phyloP scores from a whole-genome alignment of 2,888 invertebrate species.

The Spatulosminthurus flaviceps region DNA sequence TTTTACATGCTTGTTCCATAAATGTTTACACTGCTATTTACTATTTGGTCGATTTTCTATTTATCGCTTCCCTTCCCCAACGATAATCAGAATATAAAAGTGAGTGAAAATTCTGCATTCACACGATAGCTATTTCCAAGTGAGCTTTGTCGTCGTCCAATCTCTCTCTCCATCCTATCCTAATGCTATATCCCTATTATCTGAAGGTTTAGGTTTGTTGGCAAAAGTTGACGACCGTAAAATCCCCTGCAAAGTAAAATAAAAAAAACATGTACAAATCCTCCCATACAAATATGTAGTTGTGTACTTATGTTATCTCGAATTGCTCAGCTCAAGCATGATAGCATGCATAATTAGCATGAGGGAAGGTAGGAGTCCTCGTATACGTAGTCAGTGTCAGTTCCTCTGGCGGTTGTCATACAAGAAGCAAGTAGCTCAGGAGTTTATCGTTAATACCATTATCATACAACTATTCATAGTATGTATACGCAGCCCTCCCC shows the following conservation, averaged over 20 bases:
- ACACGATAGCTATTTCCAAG: not conserved
- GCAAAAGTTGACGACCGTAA: not conserved
- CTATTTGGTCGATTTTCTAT: conserved; percentile 11
- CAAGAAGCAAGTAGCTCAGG: not conserved
- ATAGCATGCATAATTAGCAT: conserved; percentile 12
- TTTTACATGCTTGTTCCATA: conserved; percentile 11
- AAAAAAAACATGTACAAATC: not conserved
- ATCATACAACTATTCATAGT: no score
- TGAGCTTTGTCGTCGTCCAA: no score
- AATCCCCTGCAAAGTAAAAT: not conserved
- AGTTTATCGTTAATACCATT: no score
- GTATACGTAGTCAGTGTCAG: not conserved
- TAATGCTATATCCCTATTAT: no score
- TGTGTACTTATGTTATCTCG: not conserved
- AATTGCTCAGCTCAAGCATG: conserved; percentile 18
- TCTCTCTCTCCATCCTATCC: no score
- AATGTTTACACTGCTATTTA: not conserved
- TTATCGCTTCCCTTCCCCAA: conserved; percentile 25
- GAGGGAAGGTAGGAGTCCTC: not conserved
- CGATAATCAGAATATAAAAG: not conserved
- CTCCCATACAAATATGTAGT: not conserved
- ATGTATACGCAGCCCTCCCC: no score
- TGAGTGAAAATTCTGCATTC: not conserved
- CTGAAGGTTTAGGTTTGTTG: not conserved
- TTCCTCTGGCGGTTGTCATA: not conserved